Evolutionary conservation across 2,113 vertebrate genomes (phyloP), one percentile per base, ranked within the genome.

Genomic region (Atlantisia rogersi): DNA sequence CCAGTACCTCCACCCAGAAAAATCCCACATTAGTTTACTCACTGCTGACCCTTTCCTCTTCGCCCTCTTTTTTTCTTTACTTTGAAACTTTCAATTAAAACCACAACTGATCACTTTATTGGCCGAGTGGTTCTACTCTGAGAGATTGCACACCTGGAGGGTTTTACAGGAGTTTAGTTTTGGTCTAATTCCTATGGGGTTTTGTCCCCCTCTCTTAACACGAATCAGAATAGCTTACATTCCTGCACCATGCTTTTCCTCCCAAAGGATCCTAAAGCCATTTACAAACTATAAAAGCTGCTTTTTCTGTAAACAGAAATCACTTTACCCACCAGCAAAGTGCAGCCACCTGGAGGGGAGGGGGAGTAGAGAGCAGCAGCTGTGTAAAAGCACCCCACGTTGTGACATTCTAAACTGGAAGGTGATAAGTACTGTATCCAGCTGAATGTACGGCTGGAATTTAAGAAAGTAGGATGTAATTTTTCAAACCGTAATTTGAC

Each of bases 251-350:
- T 86, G 73, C 69, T 76, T 92, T 96, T 93, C 88, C 87, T 95
- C 85, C 90, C 95, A 93, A 75, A 94, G 90, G 95, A 84, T 80
- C 24, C 69, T 92, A 86, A 94, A 96, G 86, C 92, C 94, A 95
- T 96, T 96, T 96, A 92, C 69, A 93, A 92, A 95, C 90, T 93
- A 88, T 92, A 96, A 96, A 96, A 94, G 32, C 90, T 95, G 88
- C 92, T 92, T 93, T 96, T 96, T 93, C 88, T 96, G 86, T 95
- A 94, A 96, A 96, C 80, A 95, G 87, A 96, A 97, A 96, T 95
- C 94, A 90, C 95, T 96, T 94, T 92, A 89, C 83, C 86, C 83
- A 92, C 91, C 95, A 94, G 77, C 5, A 5, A 95, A 95, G 81
- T 85, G 92, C 74, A 91, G 86, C 81, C 95, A 96, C 83, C 94